Conservation (phyloP, 2,888 invertebrate genomes). For the Tyria jacobaeae region DNA sequence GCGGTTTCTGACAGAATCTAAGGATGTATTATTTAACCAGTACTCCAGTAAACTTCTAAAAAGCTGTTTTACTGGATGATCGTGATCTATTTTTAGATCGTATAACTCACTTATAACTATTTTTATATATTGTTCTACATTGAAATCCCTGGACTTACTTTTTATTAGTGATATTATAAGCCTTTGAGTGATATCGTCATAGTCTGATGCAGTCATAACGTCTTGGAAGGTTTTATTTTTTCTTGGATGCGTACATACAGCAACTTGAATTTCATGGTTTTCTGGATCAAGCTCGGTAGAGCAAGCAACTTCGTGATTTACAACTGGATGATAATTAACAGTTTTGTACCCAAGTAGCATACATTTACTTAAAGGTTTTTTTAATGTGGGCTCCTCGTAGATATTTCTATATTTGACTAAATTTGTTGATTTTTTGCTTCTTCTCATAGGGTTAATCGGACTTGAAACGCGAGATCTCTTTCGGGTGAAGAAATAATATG, state of each 20-base stretch:
- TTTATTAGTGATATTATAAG: constrained; percentile 65
- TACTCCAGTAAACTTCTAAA: constrained; percentile 72
- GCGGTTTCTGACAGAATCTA: constrained; percentile 53
- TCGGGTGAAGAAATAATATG: constrained; percentile 62
- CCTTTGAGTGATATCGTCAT: constrained; percentile 67
- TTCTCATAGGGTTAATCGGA: constrained; percentile 55
- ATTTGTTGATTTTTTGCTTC: constrained; percentile 76
- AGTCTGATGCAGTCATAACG: constrained; percentile 55
- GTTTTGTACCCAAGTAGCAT: constrained; percentile 57
- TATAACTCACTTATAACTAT: constrained; percentile 70
- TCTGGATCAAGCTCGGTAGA: constrained; percentile 39
- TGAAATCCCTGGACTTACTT: constrained; percentile 36
- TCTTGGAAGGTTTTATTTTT: constrained; percentile 58
- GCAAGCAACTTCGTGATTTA: constrained; percentile 29
- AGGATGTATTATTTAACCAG: constrained; percentile 68
- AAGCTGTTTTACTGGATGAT: constrained; percentile 67
- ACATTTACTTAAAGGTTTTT: constrained; percentile 61
- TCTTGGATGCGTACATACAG: constrained; percentile 33
- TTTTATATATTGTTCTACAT: constrained; percentile 60
- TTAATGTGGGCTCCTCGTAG: constrained; percentile 64
- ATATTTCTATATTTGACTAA: constrained; percentile 73
- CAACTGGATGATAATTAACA: background rate
- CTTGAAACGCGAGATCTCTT: constrained; percentile 38
- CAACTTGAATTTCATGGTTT: constrained; percentile 52
- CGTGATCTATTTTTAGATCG: constrained; percentile 54